Conservation (phyloP, 2,888 invertebrate species). For the Ectropis crepuscularia region DNA sequence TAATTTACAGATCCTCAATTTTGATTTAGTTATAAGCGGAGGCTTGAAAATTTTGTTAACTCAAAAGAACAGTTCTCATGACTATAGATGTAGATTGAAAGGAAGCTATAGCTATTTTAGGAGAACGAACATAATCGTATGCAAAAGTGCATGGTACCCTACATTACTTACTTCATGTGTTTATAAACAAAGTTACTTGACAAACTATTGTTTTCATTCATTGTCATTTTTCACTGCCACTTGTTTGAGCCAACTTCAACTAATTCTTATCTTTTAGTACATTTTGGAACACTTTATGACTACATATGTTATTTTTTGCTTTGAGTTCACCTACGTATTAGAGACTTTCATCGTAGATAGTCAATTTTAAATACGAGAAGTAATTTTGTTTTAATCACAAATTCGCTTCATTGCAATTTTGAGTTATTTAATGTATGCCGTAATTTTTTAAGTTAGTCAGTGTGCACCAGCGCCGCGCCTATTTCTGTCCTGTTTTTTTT, state of each 20-base stretch:
- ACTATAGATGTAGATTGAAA: constrained; percentile 76
- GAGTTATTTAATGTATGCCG: constrained; percentile 54
- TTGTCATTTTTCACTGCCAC: not conserved
- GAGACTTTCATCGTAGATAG: constrained; percentile 49
- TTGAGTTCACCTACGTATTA: constrained; percentile 43
- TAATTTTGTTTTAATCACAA: constrained; percentile 56
- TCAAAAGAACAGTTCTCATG: constrained; percentile 83
- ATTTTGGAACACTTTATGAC: constrained; percentile 54
- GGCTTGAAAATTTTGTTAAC: constrained; percentile 63
- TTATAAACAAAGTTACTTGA: constrained; percentile 84
- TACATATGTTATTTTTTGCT: constrained; percentile 14
- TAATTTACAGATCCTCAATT: constrained; percentile 71
- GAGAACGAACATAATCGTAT: constrained; percentile 64
- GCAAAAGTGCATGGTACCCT: constrained; percentile 77
- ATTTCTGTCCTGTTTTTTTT: constrained; percentile 63
- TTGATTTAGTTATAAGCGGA: constrained; percentile 72
- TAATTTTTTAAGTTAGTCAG: constrained; percentile 49
- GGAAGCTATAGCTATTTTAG: constrained; percentile 61
- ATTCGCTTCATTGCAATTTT: constrained; percentile 60
- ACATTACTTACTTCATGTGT: constrained; percentile 84
- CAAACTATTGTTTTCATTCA: constrained; percentile 72
- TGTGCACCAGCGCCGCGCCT: constrained; percentile 57
- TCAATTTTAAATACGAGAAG: constrained; percentile 44
- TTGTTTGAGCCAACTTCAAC: not conserved
- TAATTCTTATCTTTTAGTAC: not conserved